Evolutionary conservation across 2,797 vertebrate genomes (phyloP).

Genomic region (Avahi laniger): DNA sequence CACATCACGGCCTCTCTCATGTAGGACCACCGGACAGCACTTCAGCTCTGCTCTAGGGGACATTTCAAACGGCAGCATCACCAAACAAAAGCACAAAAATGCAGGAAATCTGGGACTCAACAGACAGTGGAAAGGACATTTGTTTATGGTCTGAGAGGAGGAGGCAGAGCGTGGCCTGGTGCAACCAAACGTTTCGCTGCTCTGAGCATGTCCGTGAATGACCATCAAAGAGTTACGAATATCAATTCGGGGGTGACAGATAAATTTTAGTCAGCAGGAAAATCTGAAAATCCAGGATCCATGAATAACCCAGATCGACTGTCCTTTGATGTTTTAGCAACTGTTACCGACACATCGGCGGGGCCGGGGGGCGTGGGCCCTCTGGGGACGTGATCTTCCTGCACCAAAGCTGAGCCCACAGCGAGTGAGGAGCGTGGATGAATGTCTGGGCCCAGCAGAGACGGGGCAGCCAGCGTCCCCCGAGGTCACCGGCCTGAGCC

Average conservation of each 20-base stretch:
- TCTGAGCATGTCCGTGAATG: neutral
- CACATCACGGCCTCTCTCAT: neutral
- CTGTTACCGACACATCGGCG: neutral
- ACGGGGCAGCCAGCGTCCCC: neutral
- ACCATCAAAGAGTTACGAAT: neutral
- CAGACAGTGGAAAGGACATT: neutral
- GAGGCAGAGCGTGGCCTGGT: neutral
- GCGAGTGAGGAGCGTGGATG: rapidly evolving
- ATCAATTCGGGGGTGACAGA: neutral
- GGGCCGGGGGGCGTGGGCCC: neutral
- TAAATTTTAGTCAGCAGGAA: neutral
- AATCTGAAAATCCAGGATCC: neutral
- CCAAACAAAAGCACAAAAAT: neutral
- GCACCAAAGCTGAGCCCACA: neutral
- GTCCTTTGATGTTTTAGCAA: neutral
- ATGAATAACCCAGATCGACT: neutral
- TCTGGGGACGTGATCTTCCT: neutral
- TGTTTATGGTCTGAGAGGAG: neutral
- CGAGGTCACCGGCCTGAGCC: rapidly evolving
- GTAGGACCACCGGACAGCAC: neutral
- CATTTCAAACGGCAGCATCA: neutral
- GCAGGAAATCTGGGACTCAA: neutral
- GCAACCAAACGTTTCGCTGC: neutral
- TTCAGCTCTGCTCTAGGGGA: neutral
- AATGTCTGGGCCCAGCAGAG: neutral